Evolutionary conservation across 2,888 invertebrate species (phyloP).

Genomic region (Clunio marinus): DNA sequence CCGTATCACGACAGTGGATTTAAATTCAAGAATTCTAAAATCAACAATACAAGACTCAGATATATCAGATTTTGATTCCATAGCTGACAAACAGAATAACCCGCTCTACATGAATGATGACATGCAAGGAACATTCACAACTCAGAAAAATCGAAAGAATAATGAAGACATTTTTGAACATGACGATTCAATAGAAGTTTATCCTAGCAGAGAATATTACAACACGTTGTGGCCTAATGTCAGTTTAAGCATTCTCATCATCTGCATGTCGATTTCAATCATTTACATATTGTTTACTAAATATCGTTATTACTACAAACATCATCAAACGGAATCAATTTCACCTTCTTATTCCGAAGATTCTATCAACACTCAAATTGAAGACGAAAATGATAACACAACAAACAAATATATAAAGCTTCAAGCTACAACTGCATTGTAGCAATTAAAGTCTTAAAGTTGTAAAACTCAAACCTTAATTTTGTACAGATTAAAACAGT

Average conservation of each 20-base stretch:
- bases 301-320: slow-evolving; percentile 35
- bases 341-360: slow-evolving; percentile 32
- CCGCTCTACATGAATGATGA: slow-evolving; percentile 27
- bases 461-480: too few species aligned
- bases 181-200: slow-evolving; percentile 36
- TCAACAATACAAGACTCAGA: slow-evolving; percentile 20
- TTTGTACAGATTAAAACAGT: too few species aligned
- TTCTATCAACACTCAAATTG: slow-evolving; percentile 31
- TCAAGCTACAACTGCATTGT: slow-evolving; percentile 23
- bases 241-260: slow-evolving; percentile 34
- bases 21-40: slow-evolving; percentile 25
- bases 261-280: slow-evolving; percentile 35
- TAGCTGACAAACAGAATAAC: slow-evolving; percentile 20
- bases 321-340: slow-evolving; percentile 10
- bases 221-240: slow-evolving; percentile 32
- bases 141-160: slow-evolving; percentile 15
- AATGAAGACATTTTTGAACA: background rate
- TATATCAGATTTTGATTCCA: slow-evolving; percentile 27
- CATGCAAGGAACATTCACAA: background rate
- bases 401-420: slow-evolving; percentile 31
- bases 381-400: slow-evolving; percentile 32
- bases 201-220: slow-evolving; percentile 22
- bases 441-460: slow-evolving; percentile 30
- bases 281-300: slow-evolving; percentile 33
- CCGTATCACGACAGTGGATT: slow-evolving; percentile 9